These are phyloP conservation scores for Clarias gariepinus DNA, from an alignment of 2,113 vertebrate genomes.

Conservation along the genomic window DNA sequence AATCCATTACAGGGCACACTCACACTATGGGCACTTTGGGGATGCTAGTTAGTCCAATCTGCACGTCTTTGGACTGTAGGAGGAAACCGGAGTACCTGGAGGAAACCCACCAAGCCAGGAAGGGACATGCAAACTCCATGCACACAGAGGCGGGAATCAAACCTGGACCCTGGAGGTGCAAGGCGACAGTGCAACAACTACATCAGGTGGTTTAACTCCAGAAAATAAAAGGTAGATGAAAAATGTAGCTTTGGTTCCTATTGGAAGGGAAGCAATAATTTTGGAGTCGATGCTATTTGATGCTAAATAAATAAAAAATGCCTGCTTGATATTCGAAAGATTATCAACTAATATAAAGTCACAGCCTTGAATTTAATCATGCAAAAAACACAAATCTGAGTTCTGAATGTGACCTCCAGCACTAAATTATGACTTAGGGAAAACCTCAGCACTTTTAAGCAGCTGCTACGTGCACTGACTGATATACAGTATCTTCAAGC, in stretches of 20 bases:
- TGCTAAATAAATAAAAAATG: neutral
- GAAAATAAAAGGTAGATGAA: neutral
- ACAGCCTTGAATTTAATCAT: neutral
- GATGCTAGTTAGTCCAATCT: too few relatives aligned
- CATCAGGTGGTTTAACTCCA: too few relatives aligned
- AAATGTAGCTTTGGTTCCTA: neutral
- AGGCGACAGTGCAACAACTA: too few relatives aligned
- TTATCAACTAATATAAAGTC: neutral
- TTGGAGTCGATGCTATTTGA: neutral
- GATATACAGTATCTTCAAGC: conserved; percentile 4
- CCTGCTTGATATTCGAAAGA: neutral
- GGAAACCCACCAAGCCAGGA: too few relatives aligned
- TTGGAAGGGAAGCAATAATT: neutral
- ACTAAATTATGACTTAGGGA: neutral
- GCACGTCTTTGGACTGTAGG: too few relatives aligned
- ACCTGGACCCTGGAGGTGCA: too few relatives aligned
- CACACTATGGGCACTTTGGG: too few relatives aligned
- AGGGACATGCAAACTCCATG: too few relatives aligned
- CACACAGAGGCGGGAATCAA: too few relatives aligned
- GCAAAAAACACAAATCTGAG: neutral
- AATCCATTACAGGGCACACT: too few relatives aligned
- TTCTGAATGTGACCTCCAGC: neutral
- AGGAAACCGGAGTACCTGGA: too few relatives aligned
- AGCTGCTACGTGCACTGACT: conserved; percentile 3
- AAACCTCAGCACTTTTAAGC: neutral